Percentiles rank a stretch among this genome's conserved stretches.
Conservation (phyloP, 2,888 invertebrate genomes). For the Muschampia plurimacula region DNA sequence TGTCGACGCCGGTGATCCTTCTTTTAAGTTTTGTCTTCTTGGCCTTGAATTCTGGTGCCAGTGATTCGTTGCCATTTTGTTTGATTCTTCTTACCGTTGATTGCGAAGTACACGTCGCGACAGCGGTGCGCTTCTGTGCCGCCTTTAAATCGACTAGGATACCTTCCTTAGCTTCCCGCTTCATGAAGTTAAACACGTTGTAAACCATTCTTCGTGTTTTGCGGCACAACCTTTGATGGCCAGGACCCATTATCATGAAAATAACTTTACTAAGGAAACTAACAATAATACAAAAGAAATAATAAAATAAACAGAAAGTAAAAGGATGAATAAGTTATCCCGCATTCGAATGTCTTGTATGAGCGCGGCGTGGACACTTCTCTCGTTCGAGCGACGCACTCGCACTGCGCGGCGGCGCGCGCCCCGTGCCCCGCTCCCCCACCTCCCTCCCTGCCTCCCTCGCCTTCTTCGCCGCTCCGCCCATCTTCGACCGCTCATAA, state of each 20-base stretch:
- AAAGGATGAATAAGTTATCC: constrained; percentile 7
- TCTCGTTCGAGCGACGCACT: background rate
- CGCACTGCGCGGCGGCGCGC: constrained; percentile 3
- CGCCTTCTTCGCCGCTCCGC: background rate
- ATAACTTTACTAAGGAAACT: background rate
- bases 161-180: background rate
- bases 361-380: background rate
- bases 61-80: background rate
- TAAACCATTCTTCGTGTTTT: background rate
- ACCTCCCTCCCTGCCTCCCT: background rate
- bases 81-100: background rate
- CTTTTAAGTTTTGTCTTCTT: background rate
- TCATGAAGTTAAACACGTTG: background rate
- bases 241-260: background rate
- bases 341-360: background rate
- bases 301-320: constrained; percentile 8
- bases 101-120: background rate
- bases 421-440: background rate
- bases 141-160: background rate
- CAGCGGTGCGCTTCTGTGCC: background rate
- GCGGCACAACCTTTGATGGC: background rate
- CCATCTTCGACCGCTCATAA: constrained; percentile 11
- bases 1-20: background rate
- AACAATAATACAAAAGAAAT: constrained; percentile 4
- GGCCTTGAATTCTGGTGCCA: background rate